phyloP scores from a whole-genome alignment of 2,797 vertebrate species.

The Sebastes kiyomatsui region DNA sequence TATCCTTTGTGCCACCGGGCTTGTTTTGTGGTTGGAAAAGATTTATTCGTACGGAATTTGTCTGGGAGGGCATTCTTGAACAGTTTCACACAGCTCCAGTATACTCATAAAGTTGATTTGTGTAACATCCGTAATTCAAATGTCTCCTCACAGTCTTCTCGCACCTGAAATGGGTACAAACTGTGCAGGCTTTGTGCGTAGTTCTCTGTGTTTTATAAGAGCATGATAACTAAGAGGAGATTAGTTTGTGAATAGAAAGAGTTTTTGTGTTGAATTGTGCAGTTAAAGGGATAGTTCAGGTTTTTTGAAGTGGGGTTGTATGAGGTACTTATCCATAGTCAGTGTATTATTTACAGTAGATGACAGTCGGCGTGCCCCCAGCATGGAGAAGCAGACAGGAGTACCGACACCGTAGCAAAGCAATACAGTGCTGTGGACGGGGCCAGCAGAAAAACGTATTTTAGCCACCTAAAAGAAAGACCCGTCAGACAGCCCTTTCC shows the following conservation, averaged over 20 bases:
- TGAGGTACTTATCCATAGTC: not conserved
- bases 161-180: conserved; percentile 1
- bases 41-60: conserved; percentile 65
- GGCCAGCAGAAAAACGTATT: too few species aligned
- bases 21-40: conserved; percentile 55
- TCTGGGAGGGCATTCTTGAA: conserved; percentile 58
- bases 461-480: too few species aligned
- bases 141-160: conserved; percentile 11
- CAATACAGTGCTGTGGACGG: too few species aligned
- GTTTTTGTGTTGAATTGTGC: not conserved
- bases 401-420: too few species aligned
- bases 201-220: not conserved
- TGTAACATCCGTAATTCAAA: conserved; percentile 49
- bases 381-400: too few species aligned
- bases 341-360: not conserved
- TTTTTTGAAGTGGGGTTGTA: not conserved
- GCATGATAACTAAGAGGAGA: not conserved
- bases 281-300: not conserved
- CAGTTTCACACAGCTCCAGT: conserved; percentile 50
- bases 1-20: conserved; percentile 39
- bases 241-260: not conserved
- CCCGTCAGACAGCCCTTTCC: too few species aligned
- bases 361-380: not conserved
- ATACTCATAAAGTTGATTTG: conserved; percentile 71
- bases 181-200: not conserved